phyloP scores from a whole-genome alignment of 2,888 invertebrate species.

The Orchesellides sinensis region DNA sequence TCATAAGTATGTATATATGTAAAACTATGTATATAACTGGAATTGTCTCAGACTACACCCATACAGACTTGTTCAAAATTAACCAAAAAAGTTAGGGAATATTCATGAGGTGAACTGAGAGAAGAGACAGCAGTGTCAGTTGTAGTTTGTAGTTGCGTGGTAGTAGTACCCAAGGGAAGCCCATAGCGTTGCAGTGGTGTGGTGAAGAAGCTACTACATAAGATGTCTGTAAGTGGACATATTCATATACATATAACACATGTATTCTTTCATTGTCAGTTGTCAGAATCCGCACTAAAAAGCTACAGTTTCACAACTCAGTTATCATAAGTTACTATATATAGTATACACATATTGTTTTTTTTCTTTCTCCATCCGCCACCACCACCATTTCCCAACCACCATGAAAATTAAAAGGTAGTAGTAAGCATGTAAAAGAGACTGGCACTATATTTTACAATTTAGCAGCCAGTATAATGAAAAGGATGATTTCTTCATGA shows the following conservation, averaged over 20 bases:
- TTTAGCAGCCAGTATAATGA: neutral
- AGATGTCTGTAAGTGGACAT: too few relatives aligned
- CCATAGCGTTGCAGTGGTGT: neutral
- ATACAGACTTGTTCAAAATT: constrained; percentile 6
- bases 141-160: too few relatives aligned
- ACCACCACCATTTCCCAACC: too few relatives aligned
- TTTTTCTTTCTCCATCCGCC: too few relatives aligned
- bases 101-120: constrained; percentile 40
- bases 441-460: neutral
- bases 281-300: neutral
- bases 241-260: too few relatives aligned
- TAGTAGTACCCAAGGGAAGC: neutral
- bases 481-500: neutral
- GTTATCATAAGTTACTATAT: neutral
- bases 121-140: neutral
- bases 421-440: neutral
- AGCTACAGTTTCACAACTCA: too few relatives aligned
- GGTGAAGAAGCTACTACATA: too few relatives aligned
- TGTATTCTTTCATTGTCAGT: neutral
- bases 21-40: too few relatives aligned
- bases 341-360: too few relatives aligned
- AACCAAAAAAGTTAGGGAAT: constrained; percentile 42
- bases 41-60: neutral
- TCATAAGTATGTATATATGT: too few relatives aligned
- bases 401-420: too few relatives aligned